A percentile compares a stretch with the other conserved stretches of the same genome.
These are phyloP conservation scores for Calameuta filiformis DNA, from an alignment of 2,888 invertebrate species.

Conservation along the genomic window DNA sequence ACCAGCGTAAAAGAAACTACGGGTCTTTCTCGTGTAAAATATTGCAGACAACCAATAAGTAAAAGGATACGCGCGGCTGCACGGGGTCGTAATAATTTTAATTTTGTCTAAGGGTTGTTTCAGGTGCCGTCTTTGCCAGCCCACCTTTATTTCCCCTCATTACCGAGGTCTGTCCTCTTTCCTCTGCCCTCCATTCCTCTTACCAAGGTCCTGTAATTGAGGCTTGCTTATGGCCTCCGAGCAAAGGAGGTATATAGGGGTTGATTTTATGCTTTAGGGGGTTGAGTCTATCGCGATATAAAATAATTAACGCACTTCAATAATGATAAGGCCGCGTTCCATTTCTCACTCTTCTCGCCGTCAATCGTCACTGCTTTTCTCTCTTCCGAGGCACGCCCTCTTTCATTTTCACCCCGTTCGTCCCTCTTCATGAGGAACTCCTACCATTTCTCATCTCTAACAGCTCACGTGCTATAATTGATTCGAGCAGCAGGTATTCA, in stretches of 20 bases:
- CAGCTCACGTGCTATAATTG: neutral
- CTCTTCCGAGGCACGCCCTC: neutral
- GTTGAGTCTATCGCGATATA: neutral
- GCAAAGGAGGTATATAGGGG: neutral
- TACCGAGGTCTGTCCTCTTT: neutral
- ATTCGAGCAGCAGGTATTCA: neutral
- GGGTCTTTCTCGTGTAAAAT: neutral
- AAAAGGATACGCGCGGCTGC: neutral
- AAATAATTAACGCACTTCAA: neutral
- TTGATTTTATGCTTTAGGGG: neutral
- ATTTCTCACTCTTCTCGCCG: neutral
- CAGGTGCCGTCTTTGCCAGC: neutral
- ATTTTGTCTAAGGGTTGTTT: neutral
- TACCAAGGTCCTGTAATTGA: neutral
- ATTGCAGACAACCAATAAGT: neutral
- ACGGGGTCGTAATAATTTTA: neutral
- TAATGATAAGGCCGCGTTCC: neutral
- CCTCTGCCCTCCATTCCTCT: neutral
- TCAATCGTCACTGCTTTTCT: neutral
- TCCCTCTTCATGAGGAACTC: neutral
- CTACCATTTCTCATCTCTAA: neutral
- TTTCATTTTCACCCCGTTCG: neutral
- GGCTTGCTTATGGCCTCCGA: neutral
- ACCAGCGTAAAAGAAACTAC: neutral
- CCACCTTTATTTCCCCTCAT: neutral